These are phyloP conservation scores for Chesias legatella DNA, from an alignment of 2,888 invertebrate species.

Conservation along the genomic window DNA sequence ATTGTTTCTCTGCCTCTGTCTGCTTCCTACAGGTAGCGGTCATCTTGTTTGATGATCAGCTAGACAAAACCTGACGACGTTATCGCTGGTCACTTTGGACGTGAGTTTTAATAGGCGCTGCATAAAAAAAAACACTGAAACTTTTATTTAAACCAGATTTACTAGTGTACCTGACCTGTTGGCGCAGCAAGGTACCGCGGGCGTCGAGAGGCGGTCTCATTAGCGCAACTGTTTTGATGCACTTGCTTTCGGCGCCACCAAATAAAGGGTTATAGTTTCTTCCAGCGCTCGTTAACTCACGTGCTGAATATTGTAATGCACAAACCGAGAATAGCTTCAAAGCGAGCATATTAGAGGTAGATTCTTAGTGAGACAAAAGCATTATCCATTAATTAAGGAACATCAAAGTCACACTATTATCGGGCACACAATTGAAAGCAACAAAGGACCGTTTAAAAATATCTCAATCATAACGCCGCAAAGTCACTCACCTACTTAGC, in stretches of 20 bases:
- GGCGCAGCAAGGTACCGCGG: too few relatives aligned
- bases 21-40: too few relatives aligned
- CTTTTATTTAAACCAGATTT: too few relatives aligned
- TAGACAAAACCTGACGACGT: too few relatives aligned
- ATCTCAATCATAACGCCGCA: constrained; percentile 17
- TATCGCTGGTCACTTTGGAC: too few relatives aligned
- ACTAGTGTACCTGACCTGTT: too few relatives aligned
- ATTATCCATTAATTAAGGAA: not conserved
- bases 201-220: constrained; percentile 24
- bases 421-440: constrained; percentile 2
- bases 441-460: constrained; percentile 16
- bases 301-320: constrained; percentile 3
- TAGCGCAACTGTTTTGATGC: constrained; percentile 19
- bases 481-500: constrained; percentile 20
- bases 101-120: too few relatives aligned
- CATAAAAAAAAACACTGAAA: too few relatives aligned
- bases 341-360: not conserved
- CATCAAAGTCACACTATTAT: not conserved
- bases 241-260: constrained; percentile 15
- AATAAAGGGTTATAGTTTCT: constrained; percentile 20
- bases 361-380: not conserved
- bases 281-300: constrained; percentile 18
- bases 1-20: too few relatives aligned
- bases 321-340: too few relatives aligned
- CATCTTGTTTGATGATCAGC: too few relatives aligned